Conservation (phyloP, 2,113 vertebrate species). For the Eleginops maclovinus region DNA sequence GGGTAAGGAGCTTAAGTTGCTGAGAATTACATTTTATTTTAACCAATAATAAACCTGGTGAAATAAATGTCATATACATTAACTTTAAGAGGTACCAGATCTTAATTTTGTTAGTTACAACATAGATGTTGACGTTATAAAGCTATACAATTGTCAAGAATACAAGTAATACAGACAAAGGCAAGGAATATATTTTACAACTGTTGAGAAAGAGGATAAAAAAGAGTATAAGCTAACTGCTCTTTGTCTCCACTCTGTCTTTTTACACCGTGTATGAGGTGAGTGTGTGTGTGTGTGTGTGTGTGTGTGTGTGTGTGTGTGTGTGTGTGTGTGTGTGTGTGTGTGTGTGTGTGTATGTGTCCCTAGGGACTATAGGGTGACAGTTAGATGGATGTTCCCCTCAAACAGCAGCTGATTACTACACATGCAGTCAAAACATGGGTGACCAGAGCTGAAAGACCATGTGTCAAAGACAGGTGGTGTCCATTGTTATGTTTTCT, state of each 20-base stretch:
- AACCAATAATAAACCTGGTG: not conserved
- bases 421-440: conserved; percentile 57
- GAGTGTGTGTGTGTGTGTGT: conserved; percentile 48
- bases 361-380: conserved; percentile 64
- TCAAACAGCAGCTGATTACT: conserved; percentile 70
- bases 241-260: conserved; percentile 78
- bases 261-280: conserved; percentile 74
- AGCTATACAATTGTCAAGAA: conserved; percentile 12
- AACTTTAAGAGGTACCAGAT: not conserved
- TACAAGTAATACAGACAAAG: conserved; percentile 35
- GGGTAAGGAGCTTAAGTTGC: not conserved
- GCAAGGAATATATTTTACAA: conserved; percentile 59
- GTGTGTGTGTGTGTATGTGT: not conserved
- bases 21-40: conserved; percentile 1
- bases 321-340: not conserved
- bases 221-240: conserved; percentile 82
- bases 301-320: conserved; percentile 26
- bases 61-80: not conserved
- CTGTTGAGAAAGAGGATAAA: conserved; percentile 62
- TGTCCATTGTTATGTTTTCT: conserved; percentile 26
- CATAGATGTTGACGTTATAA: not conserved
- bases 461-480: conserved; percentile 31
- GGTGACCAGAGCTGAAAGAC: conserved; percentile 14
- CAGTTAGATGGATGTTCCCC: conserved; percentile 75
- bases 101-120: not conserved